Base-by-base conservation (phyloP, 2,113 vertebrate species). In the Ptychochromis oligacanthus region DNA sequence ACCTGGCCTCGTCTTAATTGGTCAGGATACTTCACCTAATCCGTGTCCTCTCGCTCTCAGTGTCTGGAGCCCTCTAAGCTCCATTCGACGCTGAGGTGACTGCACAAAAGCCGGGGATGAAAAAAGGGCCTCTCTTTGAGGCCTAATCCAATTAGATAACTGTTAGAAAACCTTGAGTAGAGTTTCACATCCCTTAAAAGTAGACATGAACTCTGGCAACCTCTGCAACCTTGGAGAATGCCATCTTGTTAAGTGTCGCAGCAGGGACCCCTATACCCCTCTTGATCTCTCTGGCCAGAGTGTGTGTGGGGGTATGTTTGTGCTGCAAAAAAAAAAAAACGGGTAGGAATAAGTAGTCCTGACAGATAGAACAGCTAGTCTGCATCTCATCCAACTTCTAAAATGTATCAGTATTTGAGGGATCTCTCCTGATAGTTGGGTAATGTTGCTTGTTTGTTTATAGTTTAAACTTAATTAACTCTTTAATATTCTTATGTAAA, bases 81-180 rank as follows among this genome's bases (percentile, higher is more conserved):
- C 84, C 64, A 77, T 88, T 90, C 55, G 7, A 80, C 14, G 62
- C 81, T 76, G 83, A 89, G 83, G 74, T 59, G 70, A 90, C 82
- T 79, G 83, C 81, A 92, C 89, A 94, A 93, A 92, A 93, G 90
- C 81, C 70, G 75, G 70, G 82, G 75, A 93, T 89, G 75, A 88
- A 91, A 89, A 92, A 75, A 28, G 79, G 87, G 80, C 75, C 87
- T 88, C 87, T 90, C 87, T 91, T 88, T 92, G 86, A 89, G 89
- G 82, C 91, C 70, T 96, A 95, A 96, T 96, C 95, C 95, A 95
- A 95, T 95, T 95, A 95, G 75, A 90, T 87, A 92, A 88, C 90
- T 87, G 88, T 92, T 93, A 86, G 85, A 88, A 89, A 90, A 82
- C 77, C 79, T 3, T 91, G 92, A 94, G 93, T 87, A 75, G 88